Base-by-base conservation (phyloP, 2,888 invertebrate genomes). In the Leucophenga montana region DNA sequence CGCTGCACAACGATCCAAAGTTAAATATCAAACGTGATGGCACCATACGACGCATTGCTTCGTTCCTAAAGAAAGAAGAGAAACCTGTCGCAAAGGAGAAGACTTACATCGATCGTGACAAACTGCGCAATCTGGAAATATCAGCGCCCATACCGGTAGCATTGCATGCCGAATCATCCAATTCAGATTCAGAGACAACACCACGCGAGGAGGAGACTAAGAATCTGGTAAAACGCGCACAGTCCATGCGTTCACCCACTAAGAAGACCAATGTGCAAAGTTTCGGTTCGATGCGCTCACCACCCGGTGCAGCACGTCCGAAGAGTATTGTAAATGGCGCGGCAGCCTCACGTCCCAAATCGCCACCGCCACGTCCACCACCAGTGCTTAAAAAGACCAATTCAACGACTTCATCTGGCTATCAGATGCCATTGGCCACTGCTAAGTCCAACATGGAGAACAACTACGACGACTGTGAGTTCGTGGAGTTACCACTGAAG, bases 261-360 rank as follows among this genome's bases (percentile, higher is more conserved):
- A 88, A 87, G 64, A 88, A 88, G 73, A 92, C 94, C 0, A 89
- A 90, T 0, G 91, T 95, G 44, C 95, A 93, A 73, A 93, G 92
- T 39, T 95, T 95, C 79, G 95, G 95, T 0, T 95, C 95, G 0
- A 95, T 95, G 95, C 90, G 96, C 33, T 93, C 94, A 77, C 77
- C 79, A 1, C 90, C 94, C 0, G 90, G 92, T 0, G 90, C 91
- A 0, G 88, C 89, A 0, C 90, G 96, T 66, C 95, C 96, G 0
- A 90, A 94, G 22, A 95, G 95, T 72, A 92, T 95, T 6, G 90
- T 91, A 0, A 82, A 77, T 3, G 76, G 77, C 5, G 75, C 76
- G 5, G 74, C 75, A 1, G 90, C 90, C 13, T 90, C 90, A 0
- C 89, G 95, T 48, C 95, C 95, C 0, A 94, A 94, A 56, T 92